Conservation (phyloP, 2,113 vertebrate species). For the Takifugu flavidus region DNA sequence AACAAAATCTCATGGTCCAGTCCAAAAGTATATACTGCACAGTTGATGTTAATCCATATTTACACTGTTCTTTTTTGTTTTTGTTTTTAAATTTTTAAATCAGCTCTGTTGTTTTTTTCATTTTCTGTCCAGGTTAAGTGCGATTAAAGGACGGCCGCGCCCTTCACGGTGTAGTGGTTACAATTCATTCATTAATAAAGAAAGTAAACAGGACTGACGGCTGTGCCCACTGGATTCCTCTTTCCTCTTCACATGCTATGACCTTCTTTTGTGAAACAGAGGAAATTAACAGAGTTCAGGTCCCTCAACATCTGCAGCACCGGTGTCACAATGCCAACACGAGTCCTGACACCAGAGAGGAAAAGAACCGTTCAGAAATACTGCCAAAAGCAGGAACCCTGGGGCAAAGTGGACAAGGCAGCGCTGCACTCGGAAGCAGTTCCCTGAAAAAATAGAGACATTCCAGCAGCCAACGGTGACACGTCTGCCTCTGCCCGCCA, state of each 20-base stretch:
- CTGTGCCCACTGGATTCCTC: conserved; percentile 20
- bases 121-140: conserved; percentile 12
- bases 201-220: conserved; percentile 26
- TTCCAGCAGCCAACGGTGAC: conserved; percentile 12
- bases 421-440: conserved; percentile 13
- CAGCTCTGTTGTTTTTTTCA: conserved; percentile 2
- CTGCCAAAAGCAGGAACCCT: conserved; percentile 16
- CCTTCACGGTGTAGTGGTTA: conserved; percentile 37
- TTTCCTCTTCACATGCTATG: not conserved
- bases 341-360: conserved; percentile 3
- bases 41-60: conserved; percentile 35
- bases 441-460: conserved; percentile 39
- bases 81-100: conserved; percentile 1
- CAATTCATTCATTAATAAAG: conserved; percentile 3
- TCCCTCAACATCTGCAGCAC: conserved; percentile 7
- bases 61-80: conserved; percentile 33
- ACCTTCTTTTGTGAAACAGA: conserved; percentile 20
- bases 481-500: not conserved
- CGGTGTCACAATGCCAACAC: conserved; percentile 1
- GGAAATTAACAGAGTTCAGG: conserved; percentile 27
- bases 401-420: conserved; percentile 20
- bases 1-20: conserved; percentile 41
- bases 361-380: conserved; percentile 1
- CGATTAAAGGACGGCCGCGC: not conserved
- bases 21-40: conserved; percentile 39